phyloP scores from a whole-genome alignment of 1,140 invertebrate genomes.

The Ceratina japonica region DNA sequence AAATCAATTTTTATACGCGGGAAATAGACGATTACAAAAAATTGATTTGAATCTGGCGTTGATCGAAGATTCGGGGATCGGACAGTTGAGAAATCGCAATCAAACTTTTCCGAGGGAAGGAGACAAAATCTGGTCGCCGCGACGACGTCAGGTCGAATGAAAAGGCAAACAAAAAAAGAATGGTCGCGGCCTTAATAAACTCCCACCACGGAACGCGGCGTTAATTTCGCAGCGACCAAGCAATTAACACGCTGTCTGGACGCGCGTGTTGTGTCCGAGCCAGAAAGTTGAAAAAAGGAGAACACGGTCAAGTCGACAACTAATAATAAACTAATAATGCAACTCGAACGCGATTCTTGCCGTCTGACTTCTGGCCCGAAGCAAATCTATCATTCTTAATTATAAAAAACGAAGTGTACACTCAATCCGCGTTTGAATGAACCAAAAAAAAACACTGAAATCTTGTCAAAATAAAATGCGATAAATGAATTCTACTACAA shows the following conservation, averaged over 20 bases:
- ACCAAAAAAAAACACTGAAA: too few species aligned
- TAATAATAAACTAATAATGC: slow-evolving; percentile 51
- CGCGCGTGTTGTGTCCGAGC: slow-evolving; percentile 2
- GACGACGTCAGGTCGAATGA: too few species aligned
- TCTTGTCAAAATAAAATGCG: too few species aligned
- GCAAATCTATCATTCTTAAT: too few species aligned
- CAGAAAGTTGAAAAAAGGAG: background rate
- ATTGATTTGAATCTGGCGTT: too few species aligned
- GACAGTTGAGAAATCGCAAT: background rate
- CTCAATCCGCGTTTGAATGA: too few species aligned
- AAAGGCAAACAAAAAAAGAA: background rate
- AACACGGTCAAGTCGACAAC: slow-evolving; percentile 24
- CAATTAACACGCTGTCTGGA: slow-evolving; percentile 31
- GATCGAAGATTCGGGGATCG: background rate
- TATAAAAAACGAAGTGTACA: too few species aligned
- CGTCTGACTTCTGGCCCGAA: too few species aligned
- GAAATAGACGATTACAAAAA: too few species aligned
- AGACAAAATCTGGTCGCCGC: background rate
- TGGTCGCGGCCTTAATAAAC: slow-evolving; percentile 9
- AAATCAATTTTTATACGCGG: too few species aligned
- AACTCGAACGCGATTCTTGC: background rate
- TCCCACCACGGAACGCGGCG: background rate
- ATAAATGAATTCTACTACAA: too few species aligned
- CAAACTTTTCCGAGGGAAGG: background rate
- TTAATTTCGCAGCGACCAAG: slow-evolving; percentile 31